These are phyloP conservation scores for Drosophila nr. fundita DNA, from an alignment of 2,888 invertebrate species.

Conservation along the genomic window DNA sequence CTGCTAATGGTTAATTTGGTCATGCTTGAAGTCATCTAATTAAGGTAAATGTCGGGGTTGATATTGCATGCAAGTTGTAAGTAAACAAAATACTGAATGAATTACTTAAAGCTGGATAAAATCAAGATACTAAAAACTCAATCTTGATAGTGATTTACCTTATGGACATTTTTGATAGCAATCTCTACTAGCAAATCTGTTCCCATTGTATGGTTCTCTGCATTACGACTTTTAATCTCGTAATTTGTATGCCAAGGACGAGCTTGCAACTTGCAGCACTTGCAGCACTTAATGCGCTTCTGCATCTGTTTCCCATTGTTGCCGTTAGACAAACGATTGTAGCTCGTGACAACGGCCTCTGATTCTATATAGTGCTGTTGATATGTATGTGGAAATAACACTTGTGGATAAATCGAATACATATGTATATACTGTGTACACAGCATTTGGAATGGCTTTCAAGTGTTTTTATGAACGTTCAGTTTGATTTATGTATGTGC, in stretches of 20 bases:
- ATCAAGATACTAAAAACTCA: background rate
- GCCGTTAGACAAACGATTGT: constrained; percentile 4
- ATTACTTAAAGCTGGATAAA: background rate
- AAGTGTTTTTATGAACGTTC: background rate
- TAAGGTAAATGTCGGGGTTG: constrained; percentile 18
- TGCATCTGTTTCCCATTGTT: constrained; percentile 1
- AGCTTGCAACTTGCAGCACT: constrained; percentile 7
- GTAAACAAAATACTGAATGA: background rate
- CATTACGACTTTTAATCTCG: constrained; percentile 7
- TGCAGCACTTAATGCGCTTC: constrained; percentile 7
- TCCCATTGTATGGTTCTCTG: background rate
- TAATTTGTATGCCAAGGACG: constrained; percentile 15
- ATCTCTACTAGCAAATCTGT: background rate
- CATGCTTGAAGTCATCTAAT: constrained; percentile 63
- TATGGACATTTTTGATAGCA: background rate
- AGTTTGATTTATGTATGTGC: constrained; percentile 41
- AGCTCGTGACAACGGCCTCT: constrained; percentile 3
- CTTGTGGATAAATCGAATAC: background rate
- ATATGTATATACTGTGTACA: background rate
- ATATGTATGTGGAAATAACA: background rate
- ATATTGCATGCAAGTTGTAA: background rate
- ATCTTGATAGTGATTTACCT: background rate
- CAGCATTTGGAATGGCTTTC: constrained; percentile 14
- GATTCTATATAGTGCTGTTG: background rate
- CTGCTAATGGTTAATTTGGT: constrained; percentile 42